A percentile compares a stretch with the other conserved stretches of the same genome.
These are phyloP conservation scores for Octomys mimax DNA, from an alignment of 2,797 vertebrate species.

Conservation along the genomic window DNA sequence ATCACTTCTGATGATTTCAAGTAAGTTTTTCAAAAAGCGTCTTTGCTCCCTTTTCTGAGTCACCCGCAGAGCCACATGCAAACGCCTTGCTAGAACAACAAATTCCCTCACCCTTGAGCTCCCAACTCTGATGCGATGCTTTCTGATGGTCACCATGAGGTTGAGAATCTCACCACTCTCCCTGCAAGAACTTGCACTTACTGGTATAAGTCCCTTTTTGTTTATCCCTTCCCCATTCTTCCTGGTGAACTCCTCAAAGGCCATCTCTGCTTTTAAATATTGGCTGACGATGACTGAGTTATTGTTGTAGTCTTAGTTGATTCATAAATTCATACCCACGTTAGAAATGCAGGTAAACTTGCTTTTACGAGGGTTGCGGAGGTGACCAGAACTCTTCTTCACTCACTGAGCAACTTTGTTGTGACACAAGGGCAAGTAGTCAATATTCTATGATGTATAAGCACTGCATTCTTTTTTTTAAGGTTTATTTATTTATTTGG, in stretches of 20 bases:
- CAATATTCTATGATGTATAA: background rate
- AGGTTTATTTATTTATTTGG: too few relatives aligned
- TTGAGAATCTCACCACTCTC: background rate
- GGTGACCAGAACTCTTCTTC: background rate
- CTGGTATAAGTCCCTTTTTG: background rate
- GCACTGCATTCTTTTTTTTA: background rate
- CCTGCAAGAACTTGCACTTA: background rate
- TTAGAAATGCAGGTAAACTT: background rate
- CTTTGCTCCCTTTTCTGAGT: background rate
- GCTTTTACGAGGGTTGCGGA: background rate
- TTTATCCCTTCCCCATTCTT: background rate
- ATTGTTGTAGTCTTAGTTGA: background rate
- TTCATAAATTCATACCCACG: background rate
- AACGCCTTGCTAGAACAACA: background rate
- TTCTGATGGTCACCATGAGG: rapidly evolving
- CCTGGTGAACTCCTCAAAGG: background rate
- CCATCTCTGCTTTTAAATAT: background rate
- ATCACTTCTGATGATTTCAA: background rate
- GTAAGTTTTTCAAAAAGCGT: background rate
- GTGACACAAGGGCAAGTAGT: background rate
- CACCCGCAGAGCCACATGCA: background rate
- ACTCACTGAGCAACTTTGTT: background rate
- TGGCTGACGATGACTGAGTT: background rate
- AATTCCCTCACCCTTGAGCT: background rate
- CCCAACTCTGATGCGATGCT: background rate